Evolutionary conservation across 2,797 vertebrate species (phyloP).

Genomic region (Etheostoma perlongum): DNA sequence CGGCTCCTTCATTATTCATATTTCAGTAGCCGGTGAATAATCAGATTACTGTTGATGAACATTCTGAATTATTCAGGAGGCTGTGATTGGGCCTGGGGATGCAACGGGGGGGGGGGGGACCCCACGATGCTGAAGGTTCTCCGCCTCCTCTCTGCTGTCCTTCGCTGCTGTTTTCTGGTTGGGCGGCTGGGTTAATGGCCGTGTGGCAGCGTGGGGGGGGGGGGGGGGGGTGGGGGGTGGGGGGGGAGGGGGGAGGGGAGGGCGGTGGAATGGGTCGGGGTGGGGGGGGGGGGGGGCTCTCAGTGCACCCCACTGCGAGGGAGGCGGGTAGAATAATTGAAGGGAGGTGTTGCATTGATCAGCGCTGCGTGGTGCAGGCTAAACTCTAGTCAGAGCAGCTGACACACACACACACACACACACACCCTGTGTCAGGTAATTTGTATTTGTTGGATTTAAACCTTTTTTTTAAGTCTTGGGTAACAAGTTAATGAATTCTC

Average conservation of each 20-base stretch:
- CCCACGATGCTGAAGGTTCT: conserved; percentile 40
- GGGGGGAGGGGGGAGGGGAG: too few species aligned
- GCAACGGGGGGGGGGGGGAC: conserved; percentile 28
- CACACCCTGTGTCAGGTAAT: neutral
- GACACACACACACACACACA: neutral
- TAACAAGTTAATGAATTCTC: too few species aligned
- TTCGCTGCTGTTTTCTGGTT: conserved; percentile 46
- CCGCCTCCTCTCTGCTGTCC: neutral
- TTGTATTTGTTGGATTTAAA: neutral
- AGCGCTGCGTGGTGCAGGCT: neutral
- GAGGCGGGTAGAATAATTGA: conserved; percentile 44
- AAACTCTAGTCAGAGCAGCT: too few species aligned
- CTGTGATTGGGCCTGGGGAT: conserved; percentile 76
- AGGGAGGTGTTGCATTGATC: conserved; percentile 40
- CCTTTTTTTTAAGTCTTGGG: too few species aligned
- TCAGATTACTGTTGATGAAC: conserved; percentile 84
- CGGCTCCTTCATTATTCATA: conserved; percentile 83
- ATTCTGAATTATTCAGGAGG: conserved; percentile 84
- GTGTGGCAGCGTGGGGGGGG: neutral
- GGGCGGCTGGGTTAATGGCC: conserved; percentile 49
- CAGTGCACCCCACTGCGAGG: conserved; percentile 9
- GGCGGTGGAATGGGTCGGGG: neutral
- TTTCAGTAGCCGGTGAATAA: conserved; percentile 81
- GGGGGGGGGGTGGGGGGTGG: too few species aligned
- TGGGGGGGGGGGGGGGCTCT: too few species aligned